Percentiles rank a stretch among this genome's conserved stretches.
Conservation (phyloP, 2,888 invertebrate genomes). For the Platycnemis pennipes region DNA sequence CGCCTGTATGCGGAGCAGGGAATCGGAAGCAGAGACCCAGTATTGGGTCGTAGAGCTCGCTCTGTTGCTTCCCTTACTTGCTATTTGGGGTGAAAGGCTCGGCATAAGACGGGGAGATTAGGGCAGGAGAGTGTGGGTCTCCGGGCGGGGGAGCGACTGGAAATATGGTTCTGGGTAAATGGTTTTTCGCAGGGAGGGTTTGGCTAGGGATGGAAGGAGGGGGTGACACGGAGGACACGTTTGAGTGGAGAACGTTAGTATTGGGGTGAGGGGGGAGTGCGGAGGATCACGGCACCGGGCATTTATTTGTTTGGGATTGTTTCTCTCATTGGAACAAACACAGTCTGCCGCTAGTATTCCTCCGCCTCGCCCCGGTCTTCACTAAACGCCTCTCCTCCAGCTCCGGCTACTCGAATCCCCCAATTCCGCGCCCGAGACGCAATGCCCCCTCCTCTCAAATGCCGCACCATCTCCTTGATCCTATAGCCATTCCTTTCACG, state of each 20-base stretch:
- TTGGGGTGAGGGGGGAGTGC: background rate
- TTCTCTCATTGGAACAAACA: background rate
- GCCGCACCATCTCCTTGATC: background rate
- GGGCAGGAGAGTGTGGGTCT: background rate
- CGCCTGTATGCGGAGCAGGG: background rate
- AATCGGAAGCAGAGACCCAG: background rate
- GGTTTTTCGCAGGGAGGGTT: background rate
- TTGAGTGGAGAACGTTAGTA: background rate
- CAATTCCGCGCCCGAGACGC: background rate
- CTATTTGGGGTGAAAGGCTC: conserved; percentile 35
- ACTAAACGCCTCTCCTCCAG: background rate
- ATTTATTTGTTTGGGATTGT: background rate
- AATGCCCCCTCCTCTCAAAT: background rate
- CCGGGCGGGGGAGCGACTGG: background rate
- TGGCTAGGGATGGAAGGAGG: background rate
- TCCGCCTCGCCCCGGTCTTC: background rate
- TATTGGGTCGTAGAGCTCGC: background rate
- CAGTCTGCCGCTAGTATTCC: background rate
- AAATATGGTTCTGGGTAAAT: conserved; percentile 17
- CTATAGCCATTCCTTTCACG: background rate
- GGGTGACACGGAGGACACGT: background rate
- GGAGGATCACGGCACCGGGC: background rate
- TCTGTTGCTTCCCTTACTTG: background rate
- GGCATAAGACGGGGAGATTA: conserved; percentile 24
- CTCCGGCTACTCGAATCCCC: background rate